Evolutionary conservation across 2,888 invertebrate genomes (phyloP).

Genomic region (Masnerella sp.): DNA sequence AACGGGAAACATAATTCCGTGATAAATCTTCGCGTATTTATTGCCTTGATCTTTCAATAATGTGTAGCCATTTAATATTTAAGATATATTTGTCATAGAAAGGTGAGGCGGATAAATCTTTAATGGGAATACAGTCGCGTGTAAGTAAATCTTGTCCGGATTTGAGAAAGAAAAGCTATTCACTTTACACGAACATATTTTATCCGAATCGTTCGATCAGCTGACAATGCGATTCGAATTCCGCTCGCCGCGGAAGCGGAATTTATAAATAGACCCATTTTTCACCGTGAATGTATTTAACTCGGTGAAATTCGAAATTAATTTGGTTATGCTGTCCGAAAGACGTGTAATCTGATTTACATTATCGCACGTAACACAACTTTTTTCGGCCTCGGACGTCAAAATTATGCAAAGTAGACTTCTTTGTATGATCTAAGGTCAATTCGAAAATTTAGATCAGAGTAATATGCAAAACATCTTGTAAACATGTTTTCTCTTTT

Average conservation of each 20-base stretch:
- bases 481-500: not conserved
- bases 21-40: conserved; percentile 21
- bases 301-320: no score
- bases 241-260: not conserved
- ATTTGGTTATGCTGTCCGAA: no score
- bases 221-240: not conserved
- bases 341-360: no score
- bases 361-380: no score
- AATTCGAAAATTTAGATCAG: conserved; percentile 7
- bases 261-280: not conserved
- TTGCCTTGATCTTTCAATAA: conserved; percentile 29
- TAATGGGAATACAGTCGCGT: conserved; percentile 12
- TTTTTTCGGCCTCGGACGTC: no score
- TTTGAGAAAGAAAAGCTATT: conserved; percentile 13
- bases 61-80: conserved; percentile 13
- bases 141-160: conserved; percentile 3
- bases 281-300: not conserved
- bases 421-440: no score
- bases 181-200: conserved; percentile 3
- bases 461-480: not conserved
- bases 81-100: conserved; percentile 28
- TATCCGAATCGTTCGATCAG: conserved; percentile 13
- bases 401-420: no score
- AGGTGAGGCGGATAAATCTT: conserved; percentile 17
- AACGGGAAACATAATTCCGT: not conserved